A percentile compares a stretch with the other conserved stretches of the same genome.
phyloP scores from a whole-genome alignment of 2,888 invertebrate species.

The Helobdella robusta region DNA sequence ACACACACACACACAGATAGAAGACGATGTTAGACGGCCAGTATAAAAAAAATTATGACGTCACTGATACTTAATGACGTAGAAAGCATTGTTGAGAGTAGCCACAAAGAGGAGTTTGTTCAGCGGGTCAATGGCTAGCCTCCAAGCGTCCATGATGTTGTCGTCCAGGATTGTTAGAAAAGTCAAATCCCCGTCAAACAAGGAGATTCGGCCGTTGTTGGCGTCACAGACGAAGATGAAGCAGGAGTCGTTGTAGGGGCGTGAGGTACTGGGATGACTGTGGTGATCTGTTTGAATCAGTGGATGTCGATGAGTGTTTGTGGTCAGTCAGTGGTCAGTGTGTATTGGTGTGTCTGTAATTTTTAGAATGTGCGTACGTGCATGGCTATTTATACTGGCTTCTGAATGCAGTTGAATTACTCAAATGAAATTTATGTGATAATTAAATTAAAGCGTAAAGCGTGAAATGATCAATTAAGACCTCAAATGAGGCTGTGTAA shows the following conservation, averaged over 20 bases:
- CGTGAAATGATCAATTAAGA: too few species aligned
- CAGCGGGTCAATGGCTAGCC: not conserved
- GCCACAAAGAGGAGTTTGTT: conserved; percentile 5
- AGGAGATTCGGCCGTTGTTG: conserved; percentile 13
- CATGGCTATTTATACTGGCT: too few species aligned
- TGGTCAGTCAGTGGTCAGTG: not conserved
- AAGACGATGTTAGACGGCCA: too few species aligned
- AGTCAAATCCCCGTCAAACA: not conserved
- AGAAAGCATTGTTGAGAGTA: conserved; percentile 14
- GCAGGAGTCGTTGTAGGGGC: not conserved
- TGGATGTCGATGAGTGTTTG: not conserved
- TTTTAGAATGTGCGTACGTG: too few species aligned
- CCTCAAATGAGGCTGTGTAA: too few species aligned
- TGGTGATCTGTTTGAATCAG: not conserved
- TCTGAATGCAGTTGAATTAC: too few species aligned
- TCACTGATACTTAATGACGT: conserved; percentile 9
- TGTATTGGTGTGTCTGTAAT: not conserved
- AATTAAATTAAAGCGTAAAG: too few species aligned
- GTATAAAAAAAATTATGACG: too few species aligned
- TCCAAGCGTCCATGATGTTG: conserved; percentile 11
- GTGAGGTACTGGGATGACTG: not conserved
- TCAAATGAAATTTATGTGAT: too few species aligned
- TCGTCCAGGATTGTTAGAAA: not conserved
- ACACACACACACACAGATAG: too few species aligned
- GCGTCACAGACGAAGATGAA: conserved; percentile 24